Base-by-base conservation (phyloP, 2,888 invertebrate genomes). In the Ochropacha duplaris region DNA sequence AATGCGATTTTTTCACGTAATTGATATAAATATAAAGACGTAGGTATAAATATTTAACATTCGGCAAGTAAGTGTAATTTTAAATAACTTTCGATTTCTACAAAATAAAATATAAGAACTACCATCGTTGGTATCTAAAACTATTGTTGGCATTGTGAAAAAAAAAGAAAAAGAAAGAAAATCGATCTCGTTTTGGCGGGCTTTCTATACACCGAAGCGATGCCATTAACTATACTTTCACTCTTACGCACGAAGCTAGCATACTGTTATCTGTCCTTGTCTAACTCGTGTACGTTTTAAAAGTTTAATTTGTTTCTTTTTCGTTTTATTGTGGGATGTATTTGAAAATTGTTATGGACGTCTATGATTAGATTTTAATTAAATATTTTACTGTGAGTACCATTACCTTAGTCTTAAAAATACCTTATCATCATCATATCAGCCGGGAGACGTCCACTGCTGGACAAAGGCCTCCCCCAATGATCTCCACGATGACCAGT, bases 31-130 rank as follows among this genome's bases (percentile, higher is more conserved):
- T n/a, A n/a, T n/a, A n/a, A n/a, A n/a, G n/a, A n/a, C n/a, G n/a
- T n/a, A n/a, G n/a, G n/a, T n/a, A n/a, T n/a, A n/a, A n/a, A n/a
- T 28, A 28, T 49, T 50, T 49, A 24, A 28, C 59, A 12, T 61
- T 34, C 59, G 54, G 61, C 57, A 57, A 55, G 59, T 60, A 58
- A 36, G 22, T 65, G 71, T 69, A 73, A 69, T 66, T 49, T 60
- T 60, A 69, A 70, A 76, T 66, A 76, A 84, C 87, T 87, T 86
- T 87, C 87, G 71, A 78, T 85, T 83, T 78, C 73, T 65, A 68
- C 59, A 68, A 77, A 44, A 74, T 69, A 76, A 74, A 78, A 70
- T 65, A 65, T 62, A 67, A 16, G 1, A 66, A 64, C n/a, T n/a
- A 24, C 62, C 64, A 70, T 61, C 66, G 64, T 70, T 74, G 66